Conservation (phyloP, 1,140 invertebrate species). For the Neuroterus valhalla region DNA sequence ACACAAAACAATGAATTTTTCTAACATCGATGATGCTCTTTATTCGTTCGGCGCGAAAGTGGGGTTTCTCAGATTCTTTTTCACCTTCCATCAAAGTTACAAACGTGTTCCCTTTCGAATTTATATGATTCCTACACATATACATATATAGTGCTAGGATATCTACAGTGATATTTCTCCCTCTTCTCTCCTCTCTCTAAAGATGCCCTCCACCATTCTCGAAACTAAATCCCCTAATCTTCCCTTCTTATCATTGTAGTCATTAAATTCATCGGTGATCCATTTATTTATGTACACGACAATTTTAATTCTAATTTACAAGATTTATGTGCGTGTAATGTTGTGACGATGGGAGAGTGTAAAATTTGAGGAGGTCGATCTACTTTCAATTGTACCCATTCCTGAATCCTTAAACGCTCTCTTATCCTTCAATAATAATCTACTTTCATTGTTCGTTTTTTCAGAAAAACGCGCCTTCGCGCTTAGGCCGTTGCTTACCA, state of each 20-base stretch:
- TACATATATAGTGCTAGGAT: conserved; percentile 70
- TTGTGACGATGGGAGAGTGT: conserved; percentile 46
- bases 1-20: conserved; percentile 36
- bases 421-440: conserved; percentile 22
- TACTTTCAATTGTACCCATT: conserved; percentile 7
- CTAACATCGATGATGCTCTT: conserved; percentile 46
- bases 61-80: conserved; percentile 53
- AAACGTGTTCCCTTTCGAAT: conserved; percentile 61
- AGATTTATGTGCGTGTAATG: conserved; percentile 49
- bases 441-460: background rate
- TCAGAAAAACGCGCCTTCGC: conserved; percentile 31
- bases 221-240: conserved; percentile 36
- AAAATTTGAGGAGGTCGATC: conserved; percentile 35
- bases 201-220: conserved; percentile 30
- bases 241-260: conserved; percentile 37
- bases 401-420: background rate
- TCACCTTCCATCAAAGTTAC: conserved; percentile 49
- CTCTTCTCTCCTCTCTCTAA: conserved; percentile 40
- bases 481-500: conserved; percentile 58
- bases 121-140: conserved; percentile 58
- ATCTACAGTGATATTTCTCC: conserved; percentile 72
- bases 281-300: conserved; percentile 61
- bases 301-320: conserved; percentile 68
- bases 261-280: conserved; percentile 42
- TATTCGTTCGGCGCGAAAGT: conserved; percentile 55